These are phyloP conservation scores for Sphaerophoria taeniata DNA, from an alignment of 2,888 invertebrate species.

Conservation along the genomic window DNA sequence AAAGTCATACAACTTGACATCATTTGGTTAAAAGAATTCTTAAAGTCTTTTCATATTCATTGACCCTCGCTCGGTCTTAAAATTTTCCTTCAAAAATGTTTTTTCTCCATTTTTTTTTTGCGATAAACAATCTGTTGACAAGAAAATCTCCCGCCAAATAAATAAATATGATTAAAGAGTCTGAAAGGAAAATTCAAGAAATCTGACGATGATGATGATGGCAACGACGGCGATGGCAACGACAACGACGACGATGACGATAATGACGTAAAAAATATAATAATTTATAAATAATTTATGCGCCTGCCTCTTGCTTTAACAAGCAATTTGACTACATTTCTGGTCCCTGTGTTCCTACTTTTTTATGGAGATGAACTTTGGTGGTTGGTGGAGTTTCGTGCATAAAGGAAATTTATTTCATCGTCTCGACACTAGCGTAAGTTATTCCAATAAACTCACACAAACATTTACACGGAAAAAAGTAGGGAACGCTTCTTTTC, in stretches of 20 bases:
- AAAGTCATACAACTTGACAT: slow-evolving; percentile 33
- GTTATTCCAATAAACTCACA: slow-evolving; percentile 49
- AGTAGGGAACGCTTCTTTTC: slow-evolving; percentile 6
- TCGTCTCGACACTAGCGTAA: slow-evolving; percentile 61
- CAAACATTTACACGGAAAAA: slow-evolving; percentile 20
- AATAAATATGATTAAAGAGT: slow-evolving; percentile 2
- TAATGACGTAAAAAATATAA: slow-evolving; percentile 33
- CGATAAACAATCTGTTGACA: slow-evolving; percentile 55
- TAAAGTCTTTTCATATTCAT: neutral
- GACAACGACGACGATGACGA: neutral
- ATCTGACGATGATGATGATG: neutral
- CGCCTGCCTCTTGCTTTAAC: slow-evolving; percentile 3
- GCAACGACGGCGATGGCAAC: neutral
- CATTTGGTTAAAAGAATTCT: slow-evolving; percentile 50
- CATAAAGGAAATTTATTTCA: slow-evolving; percentile 61
- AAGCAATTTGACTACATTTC: slow-evolving; percentile 36
- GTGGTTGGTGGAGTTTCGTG: slow-evolving; percentile 7
- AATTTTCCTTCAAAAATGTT: neutral
- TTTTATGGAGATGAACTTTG: slow-evolving; percentile 16
- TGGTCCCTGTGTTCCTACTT: slow-evolving; percentile 2
- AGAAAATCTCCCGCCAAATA: slow-evolving; percentile 46
- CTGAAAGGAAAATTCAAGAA: slow-evolving; percentile 5
- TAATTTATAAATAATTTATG: slow-evolving; percentile 65
- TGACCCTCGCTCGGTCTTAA: neutral
- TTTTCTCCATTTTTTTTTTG: neutral